Percentiles rank a stretch among this genome's conserved stretches.
Conservation (phyloP, 1,140 invertebrate species). For the Aphelinus certus region DNA sequence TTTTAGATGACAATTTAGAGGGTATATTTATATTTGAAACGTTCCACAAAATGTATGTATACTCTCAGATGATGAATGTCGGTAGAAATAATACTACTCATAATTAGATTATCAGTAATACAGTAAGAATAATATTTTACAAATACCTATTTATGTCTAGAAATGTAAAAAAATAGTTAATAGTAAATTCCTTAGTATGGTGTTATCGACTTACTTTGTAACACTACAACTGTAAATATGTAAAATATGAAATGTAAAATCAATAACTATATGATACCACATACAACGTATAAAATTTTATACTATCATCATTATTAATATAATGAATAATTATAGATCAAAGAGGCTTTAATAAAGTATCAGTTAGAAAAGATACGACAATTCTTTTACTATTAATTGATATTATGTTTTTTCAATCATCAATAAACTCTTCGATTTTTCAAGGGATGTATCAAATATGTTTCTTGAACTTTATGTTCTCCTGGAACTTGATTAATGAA, state of each 20-base stretch:
- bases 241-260: slow-evolving; percentile 7
- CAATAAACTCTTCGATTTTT: not conserved
- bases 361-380: not conserved
- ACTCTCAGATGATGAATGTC: slow-evolving; percentile 15
- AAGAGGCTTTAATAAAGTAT: slow-evolving; percentile 16
- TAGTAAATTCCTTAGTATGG: too few relatives aligned
- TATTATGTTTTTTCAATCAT: not conserved
- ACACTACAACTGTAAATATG: slow-evolving; percentile 24
- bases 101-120: not conserved
- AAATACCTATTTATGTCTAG: too few relatives aligned
- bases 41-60: not conserved
- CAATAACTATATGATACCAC: not conserved
- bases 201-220: too few relatives aligned
- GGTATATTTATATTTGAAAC: not conserved
- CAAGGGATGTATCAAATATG: not conserved
- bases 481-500: too few relatives aligned
- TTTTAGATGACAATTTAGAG: not conserved
- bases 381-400: not conserved
- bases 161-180: too few relatives aligned
- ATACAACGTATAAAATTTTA: slow-evolving; percentile 4
- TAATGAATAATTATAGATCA: slow-evolving; percentile 1
- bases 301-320: not conserved
- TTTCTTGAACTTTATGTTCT: not conserved
- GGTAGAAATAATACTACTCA: not conserved
- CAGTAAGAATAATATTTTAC: not conserved